Evolutionary conservation across 2,888 invertebrate genomes (phyloP), one percentile per base, ranked within the genome.

Genomic region (Clusia tigrina): DNA sequence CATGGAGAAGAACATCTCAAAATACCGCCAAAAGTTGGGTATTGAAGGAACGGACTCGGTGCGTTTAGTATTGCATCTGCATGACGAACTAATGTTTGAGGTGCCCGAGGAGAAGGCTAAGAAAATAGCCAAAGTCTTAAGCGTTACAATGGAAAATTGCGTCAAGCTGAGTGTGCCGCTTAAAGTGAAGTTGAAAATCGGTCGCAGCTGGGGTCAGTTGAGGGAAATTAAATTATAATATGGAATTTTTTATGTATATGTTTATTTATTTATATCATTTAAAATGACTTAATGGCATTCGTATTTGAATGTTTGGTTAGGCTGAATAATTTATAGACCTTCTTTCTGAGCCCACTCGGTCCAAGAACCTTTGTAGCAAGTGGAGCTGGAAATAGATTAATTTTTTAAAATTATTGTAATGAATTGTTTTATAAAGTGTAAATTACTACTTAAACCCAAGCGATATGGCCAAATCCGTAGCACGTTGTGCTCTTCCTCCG

Each of bases 31-130:
- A 15, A 81, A 79, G 51, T 67, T 82, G 23, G 76, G 77, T 0
- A 59, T 82, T 23, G 60, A 70, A 0, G 67, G 66, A 20, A 48
- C 25, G 32, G 86, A 82, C 74, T 80, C 64, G 1, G 90, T 90
- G 0, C 87, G 87, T 66, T 87, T 98, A 15, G 89, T 98, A 2
- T 85, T 98, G 23, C 96, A 98, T 81, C 86, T 99, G 74, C 98
- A 99, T 81, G 98, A 99, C 83, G 99, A 99, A 86, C 86, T 99
- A 1, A 89, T 99, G 25, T 97, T 94, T 79, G 97, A 99, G 87
- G 92, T 95, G 2, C 87, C 88, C 10, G 80, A 85, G 61, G 81
- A 85, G 2, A 86, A 88, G 74, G 81, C 89, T 48, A 77, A 84
- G 15, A 80, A 84, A 69, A 88, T 92, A 54, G 87, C 88, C 0